A percentile compares a stretch with the other conserved stretches of the same genome.
These are phyloP conservation scores for Bujurquina vittata DNA, from an alignment of 2,113 vertebrate genomes.

Conservation along the genomic window DNA sequence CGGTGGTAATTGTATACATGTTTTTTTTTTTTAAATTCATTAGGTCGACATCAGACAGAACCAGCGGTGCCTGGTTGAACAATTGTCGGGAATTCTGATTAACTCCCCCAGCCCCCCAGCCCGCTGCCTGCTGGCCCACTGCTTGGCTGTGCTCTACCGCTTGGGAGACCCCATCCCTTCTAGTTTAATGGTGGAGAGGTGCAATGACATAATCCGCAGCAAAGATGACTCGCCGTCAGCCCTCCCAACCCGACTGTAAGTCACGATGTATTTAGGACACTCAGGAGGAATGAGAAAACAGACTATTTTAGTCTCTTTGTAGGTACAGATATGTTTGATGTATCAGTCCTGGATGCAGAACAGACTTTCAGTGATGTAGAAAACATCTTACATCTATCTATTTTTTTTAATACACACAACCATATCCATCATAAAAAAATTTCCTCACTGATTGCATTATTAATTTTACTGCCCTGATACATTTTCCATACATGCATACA, in stretches of 20 bases:
- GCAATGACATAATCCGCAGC: conserved; percentile 93
- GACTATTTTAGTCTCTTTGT: too few relatives aligned
- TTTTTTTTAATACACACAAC: too few relatives aligned
- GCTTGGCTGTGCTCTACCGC: conserved; percentile 87
- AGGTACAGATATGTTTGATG: too few relatives aligned
- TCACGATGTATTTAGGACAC: not conserved
- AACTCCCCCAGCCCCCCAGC: conserved; percentile 90
- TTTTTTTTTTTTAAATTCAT: not conserved
- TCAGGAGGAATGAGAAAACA: not conserved
- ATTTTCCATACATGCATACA: not conserved
- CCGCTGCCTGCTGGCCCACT: conserved; percentile 88
- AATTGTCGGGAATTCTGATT: conserved; percentile 85
- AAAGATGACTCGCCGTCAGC: conserved; percentile 96
- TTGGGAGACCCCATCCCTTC: conserved; percentile 88
- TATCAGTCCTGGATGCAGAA: too few relatives aligned
- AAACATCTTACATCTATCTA: too few relatives aligned
- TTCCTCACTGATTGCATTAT: too few relatives aligned
- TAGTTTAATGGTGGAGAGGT: conserved; percentile 89
- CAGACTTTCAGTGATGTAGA: too few relatives aligned
- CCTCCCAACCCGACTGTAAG: conserved; percentile 94
- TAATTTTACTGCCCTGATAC: too few relatives aligned
- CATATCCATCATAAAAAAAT: too few relatives aligned
- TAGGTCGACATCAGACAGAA: conserved; percentile 88
- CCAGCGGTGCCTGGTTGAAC: conserved; percentile 88
- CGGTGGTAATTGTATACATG: not conserved